Conservation (phyloP, 1,140 invertebrate species). For the Lepidurus packardi region DNA sequence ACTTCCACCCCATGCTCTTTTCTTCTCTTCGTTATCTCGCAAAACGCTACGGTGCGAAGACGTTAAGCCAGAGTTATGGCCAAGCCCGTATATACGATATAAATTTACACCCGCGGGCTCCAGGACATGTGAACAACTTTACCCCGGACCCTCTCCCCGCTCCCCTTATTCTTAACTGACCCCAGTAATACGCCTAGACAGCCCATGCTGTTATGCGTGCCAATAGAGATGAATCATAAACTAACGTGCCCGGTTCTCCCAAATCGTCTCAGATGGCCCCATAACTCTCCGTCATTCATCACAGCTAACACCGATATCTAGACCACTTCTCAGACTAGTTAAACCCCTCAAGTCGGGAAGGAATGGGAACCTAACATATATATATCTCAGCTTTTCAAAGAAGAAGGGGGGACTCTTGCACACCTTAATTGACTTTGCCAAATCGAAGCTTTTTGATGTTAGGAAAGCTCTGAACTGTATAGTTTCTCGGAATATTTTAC, state of each 20-base stretch:
- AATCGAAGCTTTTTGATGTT: too few species aligned
- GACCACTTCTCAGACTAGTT: not conserved
- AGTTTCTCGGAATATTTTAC: too few species aligned
- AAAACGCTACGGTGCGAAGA: slow-evolving; percentile 13
- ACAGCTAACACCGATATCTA: not conserved
- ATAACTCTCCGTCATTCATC: not conserved
- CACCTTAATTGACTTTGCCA: too few species aligned
- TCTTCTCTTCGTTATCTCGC: not conserved
- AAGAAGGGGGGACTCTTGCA: not conserved
- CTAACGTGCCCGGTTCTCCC: not conserved
- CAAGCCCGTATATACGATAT: slow-evolving; percentile 9
- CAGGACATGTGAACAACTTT: slow-evolving; percentile 10
- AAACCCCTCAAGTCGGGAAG: not conserved
- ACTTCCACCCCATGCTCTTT: not conserved
- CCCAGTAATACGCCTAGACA: slow-evolving; percentile 7
- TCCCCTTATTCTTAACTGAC: slow-evolving; percentile 12
- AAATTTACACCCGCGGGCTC: slow-evolving; percentile 1
- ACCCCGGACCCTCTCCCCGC: not conserved
- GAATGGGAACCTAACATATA: not conserved
- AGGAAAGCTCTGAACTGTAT: too few species aligned
- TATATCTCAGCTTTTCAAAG: not conserved
- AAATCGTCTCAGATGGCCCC: not conserved
- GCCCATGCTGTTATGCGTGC: not conserved
- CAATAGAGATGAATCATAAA: slow-evolving; percentile 3
- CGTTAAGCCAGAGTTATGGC: slow-evolving; percentile 18